Conservation (phyloP, 1,140 invertebrate species). For the Calephelis nemesis region DNA sequence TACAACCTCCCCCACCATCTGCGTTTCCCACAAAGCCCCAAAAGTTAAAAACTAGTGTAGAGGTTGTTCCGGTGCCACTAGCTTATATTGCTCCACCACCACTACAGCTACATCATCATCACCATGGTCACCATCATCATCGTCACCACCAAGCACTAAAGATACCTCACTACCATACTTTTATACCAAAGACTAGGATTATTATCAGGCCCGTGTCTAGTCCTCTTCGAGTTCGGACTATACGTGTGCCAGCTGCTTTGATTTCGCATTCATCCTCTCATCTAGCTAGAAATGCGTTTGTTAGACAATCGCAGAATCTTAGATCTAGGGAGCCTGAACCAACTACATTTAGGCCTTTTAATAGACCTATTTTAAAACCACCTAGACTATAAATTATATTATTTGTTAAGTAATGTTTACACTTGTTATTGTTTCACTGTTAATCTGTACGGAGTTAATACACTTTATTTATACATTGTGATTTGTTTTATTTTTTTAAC, state of each 20-base stretch:
- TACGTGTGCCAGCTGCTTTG: slow-evolving; percentile 38
- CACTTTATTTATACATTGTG: slow-evolving; percentile 12
- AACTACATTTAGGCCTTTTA: slow-evolving; percentile 54
- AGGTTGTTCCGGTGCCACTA: slow-evolving; percentile 62
- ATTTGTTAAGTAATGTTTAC: slow-evolving; percentile 24
- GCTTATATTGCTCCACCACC: slow-evolving; percentile 66
- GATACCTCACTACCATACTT: slow-evolving; percentile 49
- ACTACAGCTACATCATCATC: slow-evolving; percentile 37
- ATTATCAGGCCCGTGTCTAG: slow-evolving; percentile 47
- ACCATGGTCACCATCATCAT: slow-evolving; percentile 36
- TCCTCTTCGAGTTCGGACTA: slow-evolving; percentile 31
- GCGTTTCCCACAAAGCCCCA: slow-evolving; percentile 32
- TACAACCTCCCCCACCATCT: slow-evolving; percentile 33
- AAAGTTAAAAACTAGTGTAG: slow-evolving; percentile 64
- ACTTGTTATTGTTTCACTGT: slow-evolving; percentile 52
- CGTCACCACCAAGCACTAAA: slow-evolving; percentile 41
- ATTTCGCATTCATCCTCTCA: slow-evolving; percentile 38
- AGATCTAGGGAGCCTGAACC: slow-evolving; percentile 50
- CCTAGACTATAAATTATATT: slow-evolving; percentile 46
- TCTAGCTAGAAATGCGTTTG: slow-evolving; percentile 30
- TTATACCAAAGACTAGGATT: slow-evolving; percentile 56
- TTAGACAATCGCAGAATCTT: slow-evolving; percentile 38
- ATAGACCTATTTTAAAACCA: slow-evolving; percentile 46
- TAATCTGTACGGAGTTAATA: slow-evolving; percentile 37
- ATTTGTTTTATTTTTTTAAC: background rate